Base-by-base conservation (phyloP, 2,888 invertebrate species). In the Thecophora atra region DNA sequence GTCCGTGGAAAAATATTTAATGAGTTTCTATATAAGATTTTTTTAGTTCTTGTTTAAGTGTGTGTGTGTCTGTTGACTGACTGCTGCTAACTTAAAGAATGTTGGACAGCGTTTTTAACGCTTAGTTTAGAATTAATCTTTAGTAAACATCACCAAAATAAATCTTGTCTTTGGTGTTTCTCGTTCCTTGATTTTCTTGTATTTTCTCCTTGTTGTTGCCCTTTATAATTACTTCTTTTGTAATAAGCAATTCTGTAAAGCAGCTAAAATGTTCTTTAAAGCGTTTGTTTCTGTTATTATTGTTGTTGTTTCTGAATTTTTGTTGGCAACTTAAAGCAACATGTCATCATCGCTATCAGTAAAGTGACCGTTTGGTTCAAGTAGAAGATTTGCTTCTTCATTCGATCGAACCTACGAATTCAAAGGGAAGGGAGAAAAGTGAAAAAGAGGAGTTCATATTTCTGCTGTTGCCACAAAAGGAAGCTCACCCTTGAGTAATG, bases 311-410 rank as follows among this genome's bases (percentile, higher is more conserved):
- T 15, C 17, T 15, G 51, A 5, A 3, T 51, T n/a, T 17, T 15
- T n/a, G 4, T n/a, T 51, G 51, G 19, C 51, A 51, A 51, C 64
- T 77, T 84, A 85, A 66, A 85, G 82, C 71, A 85, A 76, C 83
- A 85, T 85, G 66, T 85, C 85, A 68, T 85, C 84, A 73, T 85
- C 85, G 72, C 85, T 85, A 54, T 83, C 84, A 7, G 82, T 83
- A 47, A 85, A 83, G 71, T 83, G 83, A 3, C 85, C 86, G 76
- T 83, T 83, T 19, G 85, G 82, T 72, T 84, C 84, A 26, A 86
- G 74, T 70, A 85, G 73, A 72, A 85, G 76, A 73, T 83, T 85
- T 3, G 85, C 85, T 73, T 85, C 85, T 74, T 85, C 85, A 56
- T 81, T 83, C 5, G 84, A 81, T 66, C 82, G 82, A 37, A 85